Base-by-base conservation (phyloP, 2,888 invertebrate species). In the Lithophane ornitopus region DNA sequence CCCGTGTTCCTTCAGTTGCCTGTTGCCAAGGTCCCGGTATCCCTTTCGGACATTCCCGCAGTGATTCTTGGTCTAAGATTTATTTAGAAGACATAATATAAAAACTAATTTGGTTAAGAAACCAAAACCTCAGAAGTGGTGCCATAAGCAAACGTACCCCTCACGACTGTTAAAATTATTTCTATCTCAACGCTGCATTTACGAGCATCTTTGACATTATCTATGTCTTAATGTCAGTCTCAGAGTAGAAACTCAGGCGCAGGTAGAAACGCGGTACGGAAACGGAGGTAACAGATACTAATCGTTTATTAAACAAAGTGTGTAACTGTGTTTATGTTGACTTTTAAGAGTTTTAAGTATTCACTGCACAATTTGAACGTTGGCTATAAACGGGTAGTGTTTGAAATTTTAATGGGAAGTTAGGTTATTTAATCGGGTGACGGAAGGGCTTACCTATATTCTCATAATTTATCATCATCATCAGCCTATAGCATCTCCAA, bases 271-370 rank as follows among this genome's bases (percentile, higher is more conserved):
- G 71, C 56, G 76, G 74, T 84, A 76, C 74, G 81, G 85, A 78
- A 81, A 81, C 68, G 65, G 70, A 76, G 74, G 84, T 81, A 81
- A 81, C 76, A 78, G 65, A 62, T 79, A 72, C 84, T 86, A 81
- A 86, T 76, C 58, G 87, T 66, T 71, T 86, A 78, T 39, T 75
- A 84, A 84, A 86, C 76, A 81, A 83, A 76, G 71, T 63, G 68
- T 80, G 76, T 79, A 67, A 84, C 72, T 34, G 59, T 65, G 68
- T 80, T 85, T 69, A 66, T 67, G 81, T 71, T 69, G 28, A 62
- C 61, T 76, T 78, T 76, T 85, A 76, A 39, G 28, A 62, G 58
- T 76, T 78, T 76, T 85, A 76, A 39, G 83, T 85, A 84, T 84
- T 84, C 86, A 63, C 59, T 62, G 16, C 84, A 70, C 84, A 84